Base-by-base conservation (phyloP, 1,140 invertebrate species). In the Brachionus asplanchnoidis region DNA sequence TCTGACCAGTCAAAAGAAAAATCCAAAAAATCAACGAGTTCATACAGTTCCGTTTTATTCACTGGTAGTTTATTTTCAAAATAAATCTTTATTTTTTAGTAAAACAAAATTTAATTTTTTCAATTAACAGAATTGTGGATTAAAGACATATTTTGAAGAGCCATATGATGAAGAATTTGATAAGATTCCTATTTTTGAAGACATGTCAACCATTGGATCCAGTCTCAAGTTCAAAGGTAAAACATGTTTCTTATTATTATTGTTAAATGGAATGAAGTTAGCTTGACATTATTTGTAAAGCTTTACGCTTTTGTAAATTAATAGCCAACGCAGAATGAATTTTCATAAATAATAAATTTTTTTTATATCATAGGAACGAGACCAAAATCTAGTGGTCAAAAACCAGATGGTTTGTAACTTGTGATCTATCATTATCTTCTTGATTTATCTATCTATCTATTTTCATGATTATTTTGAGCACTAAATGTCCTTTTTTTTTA, bases 131-230 rank as follows among this genome's bases (percentile, higher is more conserved):
- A 82, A 82, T n/a, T 32, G 7, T 11, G 53, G 28, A 5, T 14
- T 82, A 11, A 82, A 82, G 20, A 82, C 79, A 3, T 82, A 65
- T 44, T 82, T 82, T 28, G 79, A 82, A 42, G 79, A 82, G 32
- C 53, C 65, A 20, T 82, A 82, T 40, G 53, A 82, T 17, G 77
- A 80, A 32, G 77, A 80, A 20, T 56, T 53, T 17, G 36, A 73
- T 17, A 73, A 73, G 6, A 73, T 73, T 17, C 68, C 68, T 44
- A 73, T 42, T 17, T 73, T 42, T 17, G 68, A 73, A 11, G 68
- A 73, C 17, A 40, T 42, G 40, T 42, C 28, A 73, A 42, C 32
- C 9, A 77, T 77, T 8, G 40, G 40, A 75, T 42, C 70, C 2
- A 75, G 53, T 9, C 44, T 77, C 23, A 46, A 50, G 28, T 77